Base-by-base conservation (phyloP, 2,797 vertebrate genomes). In the Natrix natrix region DNA sequence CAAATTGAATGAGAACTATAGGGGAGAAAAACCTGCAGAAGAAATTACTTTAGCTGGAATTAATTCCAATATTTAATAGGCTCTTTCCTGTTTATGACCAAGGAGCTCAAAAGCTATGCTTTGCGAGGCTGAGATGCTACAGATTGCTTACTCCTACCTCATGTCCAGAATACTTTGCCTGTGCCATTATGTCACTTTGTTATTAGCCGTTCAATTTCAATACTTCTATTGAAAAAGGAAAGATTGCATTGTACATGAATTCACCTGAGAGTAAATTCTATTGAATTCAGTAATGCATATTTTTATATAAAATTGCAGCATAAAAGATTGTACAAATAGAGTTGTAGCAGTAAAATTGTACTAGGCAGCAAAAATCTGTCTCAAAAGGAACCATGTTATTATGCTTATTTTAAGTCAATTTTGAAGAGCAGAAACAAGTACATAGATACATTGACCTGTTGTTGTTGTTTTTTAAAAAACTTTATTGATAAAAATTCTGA, bases 11-110 rank as follows among this genome's bases (percentile, higher is more conserved):
- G 13, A 69, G 14, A 69, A 32, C 66, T 37, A 32, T 69, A 69
- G 63, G n/a, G 66, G 66, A 17, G 28, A 32, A 32, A 69, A 69
- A 69, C 66, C 2, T 69, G 66, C 13, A 69, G n/a, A 69, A 69
- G n/a, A 69, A 37, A 69, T 69, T 69, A 17, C 66, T 69, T 5
- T 32, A 32, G n/a, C n/a, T 8, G 66, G n/a, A 69, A 69, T 69
- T 88, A 57, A 22, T 54, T 60, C 37, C 59, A 48, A 48, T 63
- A 10, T 83, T 93, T 61, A 88, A 91, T 60, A 91, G 7, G 14
- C 22, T 17, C 90, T 60, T 94, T 59, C 24, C 37, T 59, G 90
- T 74, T 92, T 92, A 10, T 95, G 90, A 78, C 13, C 5, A 88
- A 93, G 13, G 8, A 32, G n/a, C 54, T 57, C 6, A 24, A 48